Percentiles rank a stretch among this genome's conserved stretches.
Evolutionary conservation across 2,888 invertebrate species (phyloP).

Genomic region (Erannis defoliaria): DNA sequence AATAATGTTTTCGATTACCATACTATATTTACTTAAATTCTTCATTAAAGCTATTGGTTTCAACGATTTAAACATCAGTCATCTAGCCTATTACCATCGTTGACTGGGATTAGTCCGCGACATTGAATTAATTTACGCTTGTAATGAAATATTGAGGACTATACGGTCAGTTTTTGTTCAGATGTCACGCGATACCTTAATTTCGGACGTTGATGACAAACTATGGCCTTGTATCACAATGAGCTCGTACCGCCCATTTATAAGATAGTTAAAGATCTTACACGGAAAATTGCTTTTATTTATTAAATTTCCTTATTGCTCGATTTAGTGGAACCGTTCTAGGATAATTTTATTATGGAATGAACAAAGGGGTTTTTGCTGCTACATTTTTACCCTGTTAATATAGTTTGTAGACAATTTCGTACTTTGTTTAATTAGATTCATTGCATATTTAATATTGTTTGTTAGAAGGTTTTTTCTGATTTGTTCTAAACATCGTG

Average conservation of each 20-base stretch:
- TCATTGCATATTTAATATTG: slow-evolving; percentile 1
- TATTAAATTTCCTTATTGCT: slow-evolving; percentile 24
- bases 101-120: slow-evolving; percentile 29
- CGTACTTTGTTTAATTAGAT: background rate
- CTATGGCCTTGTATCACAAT: slow-evolving; percentile 17
- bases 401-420: background rate
- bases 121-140: slow-evolving; percentile 43
- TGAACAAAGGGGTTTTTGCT: slow-evolving; percentile 1
- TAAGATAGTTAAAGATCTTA: slow-evolving; percentile 25
- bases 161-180: slow-evolving; percentile 24
- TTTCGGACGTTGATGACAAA: slow-evolving; percentile 24
- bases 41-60: no score
- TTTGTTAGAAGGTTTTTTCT: slow-evolving; percentile 10
- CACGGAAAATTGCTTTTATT: slow-evolving; percentile 20
- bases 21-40: no score
- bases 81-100: slow-evolving; percentile 17
- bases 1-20: no score
- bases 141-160: slow-evolving; percentile 35
- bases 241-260: slow-evolving; percentile 3
- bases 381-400: background rate
- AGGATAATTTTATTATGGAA: slow-evolving; percentile 15
- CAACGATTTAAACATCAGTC: no score
- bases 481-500: slow-evolving; percentile 24
- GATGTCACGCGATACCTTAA: slow-evolving; percentile 41
- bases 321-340: slow-evolving; percentile 6